Evolutionary conservation across 2,797 vertebrate genomes (phyloP).

Genomic region (Sebastes cheni): DNA sequence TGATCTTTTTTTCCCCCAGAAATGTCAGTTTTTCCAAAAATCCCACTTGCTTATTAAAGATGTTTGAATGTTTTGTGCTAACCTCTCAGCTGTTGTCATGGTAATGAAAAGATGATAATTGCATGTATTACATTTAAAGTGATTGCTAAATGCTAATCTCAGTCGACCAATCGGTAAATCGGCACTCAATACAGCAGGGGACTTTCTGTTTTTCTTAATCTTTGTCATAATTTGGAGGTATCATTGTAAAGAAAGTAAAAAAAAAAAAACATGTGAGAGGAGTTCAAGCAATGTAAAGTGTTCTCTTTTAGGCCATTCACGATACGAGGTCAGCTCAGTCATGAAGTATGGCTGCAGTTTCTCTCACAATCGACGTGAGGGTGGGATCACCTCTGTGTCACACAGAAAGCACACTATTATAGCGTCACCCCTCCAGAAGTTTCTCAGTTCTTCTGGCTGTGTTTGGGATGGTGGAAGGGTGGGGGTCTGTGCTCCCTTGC

Average conservation of each 20-base stretch:
- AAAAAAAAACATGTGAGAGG: slow-evolving; percentile 39
- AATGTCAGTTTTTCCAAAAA: slow-evolving; percentile 10
- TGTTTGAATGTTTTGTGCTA: slow-evolving; percentile 9
- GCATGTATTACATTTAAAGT: slow-evolving; percentile 27
- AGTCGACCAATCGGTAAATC: slow-evolving; percentile 29
- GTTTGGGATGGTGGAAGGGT: slow-evolving; percentile 14
- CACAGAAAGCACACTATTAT: slow-evolving; percentile 71
- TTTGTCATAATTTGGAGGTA: slow-evolving; percentile 17
- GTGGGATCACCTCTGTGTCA: slow-evolving; percentile 65
- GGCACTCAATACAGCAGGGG: slow-evolving; percentile 6
- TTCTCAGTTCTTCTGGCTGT: slow-evolving; percentile 58
- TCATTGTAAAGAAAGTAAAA: slow-evolving; percentile 12
- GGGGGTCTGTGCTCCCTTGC: slow-evolving; percentile 33
- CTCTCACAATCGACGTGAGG: slow-evolving; percentile 64
- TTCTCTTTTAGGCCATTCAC: slow-evolving; percentile 56
- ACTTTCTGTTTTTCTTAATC: slow-evolving; percentile 11
- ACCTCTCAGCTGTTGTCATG: slow-evolving; percentile 41
- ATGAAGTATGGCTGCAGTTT: slow-evolving; percentile 54
- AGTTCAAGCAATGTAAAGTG: slow-evolving; percentile 55
- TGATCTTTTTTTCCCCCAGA: not conserved
- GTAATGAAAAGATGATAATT: slow-evolving; percentile 51
- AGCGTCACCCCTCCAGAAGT: slow-evolving; percentile 63
- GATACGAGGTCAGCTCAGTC: slow-evolving; percentile 70
- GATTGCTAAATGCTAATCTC: slow-evolving; percentile 40
- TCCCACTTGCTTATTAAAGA: not conserved